Evolutionary conservation across 1,140 invertebrate species (phyloP), one percentile per base, ranked within the genome.

Genomic region (Bombus pascuorum): DNA sequence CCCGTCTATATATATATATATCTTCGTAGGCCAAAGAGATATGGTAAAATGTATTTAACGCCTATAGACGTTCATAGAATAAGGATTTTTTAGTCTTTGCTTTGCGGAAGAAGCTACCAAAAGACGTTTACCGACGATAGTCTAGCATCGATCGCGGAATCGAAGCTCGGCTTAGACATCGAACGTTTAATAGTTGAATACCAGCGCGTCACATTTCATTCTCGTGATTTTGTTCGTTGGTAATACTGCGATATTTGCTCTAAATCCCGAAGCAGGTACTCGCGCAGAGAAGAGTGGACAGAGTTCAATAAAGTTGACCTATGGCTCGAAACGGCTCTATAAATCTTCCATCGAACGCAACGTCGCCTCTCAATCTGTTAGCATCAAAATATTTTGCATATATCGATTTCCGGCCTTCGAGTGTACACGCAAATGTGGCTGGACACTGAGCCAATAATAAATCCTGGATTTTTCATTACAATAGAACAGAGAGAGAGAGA

Each of bases 371-470:
- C 90, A 88, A 88, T 91, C 90, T 90, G 89, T 89, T 90, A 83
- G 85, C 88, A 91, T 91, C 86, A 86, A 88, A 87, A 91, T 87
- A 85, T 91, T 91, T 91, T 91, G 89, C 91, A 91, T 92, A 90
- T 89, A 91, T 86, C 91, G 83, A 90, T 90, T 89, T 84, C 87
- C 73, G 62, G 68, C 62, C 34, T 78, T 83, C 66, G 72, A 71
- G 65, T 72, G 42, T 59, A 75, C 66, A 71, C 71, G 71, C 32
- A 89, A 90, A 86, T 86, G 44, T 18, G 77, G 32, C 53, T 81
- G 37, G 75, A 87, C 74, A 87, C 65, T 80, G 80, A 59, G 79
- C 68, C 84, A 81, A 83, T 89, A 81, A 72, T 87, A 84, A 90
- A 90, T 84, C 77, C 47, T 66, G 70, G 77, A 81, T 87, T 89